A percentile compares a stretch with the other conserved stretches of the same genome.
phyloP scores from a whole-genome alignment of 2,113 vertebrate genomes.

The Zingel zingel region DNA sequence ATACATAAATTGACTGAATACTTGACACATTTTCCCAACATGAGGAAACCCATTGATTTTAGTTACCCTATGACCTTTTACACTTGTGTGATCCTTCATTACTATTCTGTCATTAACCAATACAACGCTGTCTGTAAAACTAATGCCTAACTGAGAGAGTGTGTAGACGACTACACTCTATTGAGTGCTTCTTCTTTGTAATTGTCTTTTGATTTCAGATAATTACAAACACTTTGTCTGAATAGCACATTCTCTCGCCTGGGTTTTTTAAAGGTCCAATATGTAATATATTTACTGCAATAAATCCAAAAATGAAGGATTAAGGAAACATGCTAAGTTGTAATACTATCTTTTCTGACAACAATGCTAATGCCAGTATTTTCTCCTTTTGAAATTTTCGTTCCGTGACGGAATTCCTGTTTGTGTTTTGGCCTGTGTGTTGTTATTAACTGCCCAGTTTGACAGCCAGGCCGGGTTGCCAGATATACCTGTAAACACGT shows the following conservation, averaged over 20 bases:
- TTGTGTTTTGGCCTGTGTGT: no score
- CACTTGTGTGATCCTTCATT: neutral
- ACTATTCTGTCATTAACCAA: neutral
- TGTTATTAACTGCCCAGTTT: no score
- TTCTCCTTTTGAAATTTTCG: no score
- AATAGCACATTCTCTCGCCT: neutral
- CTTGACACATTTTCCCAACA: neutral
- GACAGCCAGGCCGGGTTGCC: no score
- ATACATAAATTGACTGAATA: neutral
- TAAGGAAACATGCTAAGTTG: no score
- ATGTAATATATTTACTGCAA: no score
- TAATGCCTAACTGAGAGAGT: neutral
- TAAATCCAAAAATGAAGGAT: no score
- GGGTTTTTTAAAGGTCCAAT: neutral
- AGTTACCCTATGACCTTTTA: neutral
- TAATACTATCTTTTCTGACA: no score
- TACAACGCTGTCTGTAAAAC: neutral
- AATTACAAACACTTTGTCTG: conserved; percentile 3
- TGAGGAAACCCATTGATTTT: neutral
- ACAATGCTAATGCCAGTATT: no score
- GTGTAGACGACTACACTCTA: neutral
- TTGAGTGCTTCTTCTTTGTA: neutral
- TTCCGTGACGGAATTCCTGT: no score
- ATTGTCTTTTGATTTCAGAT: conserved; percentile 20
- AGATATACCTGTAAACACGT: no score